These are phyloP conservation scores for Coluber constrictor DNA, from an alignment of 2,797 vertebrate species.

Conservation along the genomic window DNA sequence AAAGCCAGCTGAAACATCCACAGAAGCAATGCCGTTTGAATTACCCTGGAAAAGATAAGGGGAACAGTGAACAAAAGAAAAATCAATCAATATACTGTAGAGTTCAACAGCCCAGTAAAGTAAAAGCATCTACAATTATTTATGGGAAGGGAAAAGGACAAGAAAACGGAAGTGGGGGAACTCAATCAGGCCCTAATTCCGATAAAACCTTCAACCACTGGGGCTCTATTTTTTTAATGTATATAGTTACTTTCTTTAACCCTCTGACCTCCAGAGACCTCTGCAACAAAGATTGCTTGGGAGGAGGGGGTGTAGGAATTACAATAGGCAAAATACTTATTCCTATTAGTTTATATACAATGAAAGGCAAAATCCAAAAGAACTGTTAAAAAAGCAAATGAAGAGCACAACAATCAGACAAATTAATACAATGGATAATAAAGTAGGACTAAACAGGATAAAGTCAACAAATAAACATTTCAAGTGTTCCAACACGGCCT, in stretches of 20 bases:
- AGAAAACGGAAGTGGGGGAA: not conserved
- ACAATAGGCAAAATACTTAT: not conserved
- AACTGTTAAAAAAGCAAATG: not conserved
- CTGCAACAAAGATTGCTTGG: not conserved
- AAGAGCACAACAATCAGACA: not conserved
- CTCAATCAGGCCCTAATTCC: not conserved
- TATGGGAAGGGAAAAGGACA: not conserved
- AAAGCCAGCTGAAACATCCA: constrained; percentile 92
- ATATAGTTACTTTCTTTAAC: not conserved
- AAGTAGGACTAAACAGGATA: not conserved
- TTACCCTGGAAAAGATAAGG: constrained; percentile 81
- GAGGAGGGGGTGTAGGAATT: not conserved
- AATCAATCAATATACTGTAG: not conserved
- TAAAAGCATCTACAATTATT: not conserved
- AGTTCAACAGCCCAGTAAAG: not conserved
- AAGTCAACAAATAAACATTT: not conserved
- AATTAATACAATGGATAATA: not conserved
- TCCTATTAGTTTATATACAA: not conserved
- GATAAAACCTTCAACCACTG: not conserved
- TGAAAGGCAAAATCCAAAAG: not conserved
- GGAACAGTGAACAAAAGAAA: not conserved
- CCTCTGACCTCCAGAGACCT: not conserved
- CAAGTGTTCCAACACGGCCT: not conserved
- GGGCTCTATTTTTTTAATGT: not conserved
- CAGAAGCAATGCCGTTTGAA: constrained; percentile 90